Evolutionary conservation across 2,888 invertebrate species (phyloP).

Genomic region (Ophraella communa): DNA sequence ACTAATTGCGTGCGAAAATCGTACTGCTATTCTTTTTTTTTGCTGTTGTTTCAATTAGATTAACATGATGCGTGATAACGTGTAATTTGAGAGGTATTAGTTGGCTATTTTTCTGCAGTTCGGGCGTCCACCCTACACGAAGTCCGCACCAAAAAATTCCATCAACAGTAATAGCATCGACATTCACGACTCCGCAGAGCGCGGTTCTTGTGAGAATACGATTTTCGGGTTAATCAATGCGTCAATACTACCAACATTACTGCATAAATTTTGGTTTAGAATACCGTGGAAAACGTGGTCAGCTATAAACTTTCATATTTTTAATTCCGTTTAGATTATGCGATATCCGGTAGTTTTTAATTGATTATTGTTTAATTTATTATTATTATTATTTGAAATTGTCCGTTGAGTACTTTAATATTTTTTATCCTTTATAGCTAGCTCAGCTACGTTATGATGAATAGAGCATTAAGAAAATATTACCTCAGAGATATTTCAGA

Average conservation of each 20-base stretch:
- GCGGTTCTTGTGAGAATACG: constrained; percentile 18
- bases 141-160: constrained; percentile 22
- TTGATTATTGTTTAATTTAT: too few species aligned
- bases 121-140: constrained; percentile 25
- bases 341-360: too few species aligned
- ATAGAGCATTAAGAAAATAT: too few species aligned
- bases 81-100: constrained; percentile 36
- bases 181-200: neutral
- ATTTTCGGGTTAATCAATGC: constrained; percentile 16
- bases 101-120: constrained; percentile 22
- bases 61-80: constrained; percentile 38
- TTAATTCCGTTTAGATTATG: too few species aligned
- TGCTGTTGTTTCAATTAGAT: constrained; percentile 35
- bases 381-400: too few species aligned
- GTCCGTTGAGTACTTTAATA: too few species aligned
- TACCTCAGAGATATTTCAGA: too few species aligned
- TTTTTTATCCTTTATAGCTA: too few species aligned
- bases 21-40: neutral
- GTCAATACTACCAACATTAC: too few species aligned
- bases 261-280: constrained; percentile 1
- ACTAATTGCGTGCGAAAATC: constrained; percentile 29
- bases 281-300: too few species aligned
- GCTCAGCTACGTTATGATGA: too few species aligned
- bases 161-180: neutral
- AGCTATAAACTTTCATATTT: too few species aligned